phyloP scores from a whole-genome alignment of 2,888 invertebrate genomes.

The Heliconius ethilla region DNA sequence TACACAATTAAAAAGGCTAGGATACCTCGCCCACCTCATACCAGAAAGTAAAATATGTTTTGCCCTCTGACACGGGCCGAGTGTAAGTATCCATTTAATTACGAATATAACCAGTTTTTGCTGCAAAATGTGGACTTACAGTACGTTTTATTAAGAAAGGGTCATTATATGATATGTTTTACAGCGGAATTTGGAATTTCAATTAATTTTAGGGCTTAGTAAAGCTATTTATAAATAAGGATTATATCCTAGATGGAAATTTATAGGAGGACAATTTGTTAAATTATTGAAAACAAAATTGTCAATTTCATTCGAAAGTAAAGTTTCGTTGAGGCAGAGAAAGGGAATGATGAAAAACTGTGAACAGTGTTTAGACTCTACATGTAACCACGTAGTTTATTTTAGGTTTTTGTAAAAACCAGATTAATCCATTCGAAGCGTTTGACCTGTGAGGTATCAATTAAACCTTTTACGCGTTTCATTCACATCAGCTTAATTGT shows the following conservation, averaged over 20 bases:
- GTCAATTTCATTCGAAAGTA: not conserved
- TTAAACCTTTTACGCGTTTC: constrained; percentile 27
- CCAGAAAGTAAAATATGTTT: constrained; percentile 32
- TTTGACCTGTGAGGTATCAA: constrained; percentile 27
- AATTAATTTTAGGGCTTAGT: constrained; percentile 23
- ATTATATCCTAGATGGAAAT: not conserved
- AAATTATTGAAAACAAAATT: not conserved
- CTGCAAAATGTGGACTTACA: constrained; percentile 26
- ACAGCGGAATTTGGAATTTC: constrained; percentile 16
- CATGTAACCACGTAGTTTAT: not conserved
- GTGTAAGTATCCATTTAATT: constrained; percentile 36
- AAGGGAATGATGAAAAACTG: no score
- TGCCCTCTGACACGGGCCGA: constrained; percentile 37
- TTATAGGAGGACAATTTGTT: not conserved
- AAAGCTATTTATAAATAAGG: constrained; percentile 12
- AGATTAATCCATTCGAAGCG: constrained; percentile 5
- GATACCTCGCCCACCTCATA: constrained; percentile 14
- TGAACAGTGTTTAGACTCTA: no score
- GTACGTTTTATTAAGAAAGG: constrained; percentile 21
- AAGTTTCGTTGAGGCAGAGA: not conserved
- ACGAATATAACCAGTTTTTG: constrained; percentile 34
- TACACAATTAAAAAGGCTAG: constrained; percentile 11
- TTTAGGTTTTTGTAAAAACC: not conserved
- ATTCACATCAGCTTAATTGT: constrained; percentile 29
- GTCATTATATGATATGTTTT: constrained; percentile 21